A percentile compares a stretch with the other conserved stretches of the same genome.
These are phyloP conservation scores for Diaprepes abbreviatus DNA, from an alignment of 2,888 invertebrate genomes.

Conservation along the genomic window DNA sequence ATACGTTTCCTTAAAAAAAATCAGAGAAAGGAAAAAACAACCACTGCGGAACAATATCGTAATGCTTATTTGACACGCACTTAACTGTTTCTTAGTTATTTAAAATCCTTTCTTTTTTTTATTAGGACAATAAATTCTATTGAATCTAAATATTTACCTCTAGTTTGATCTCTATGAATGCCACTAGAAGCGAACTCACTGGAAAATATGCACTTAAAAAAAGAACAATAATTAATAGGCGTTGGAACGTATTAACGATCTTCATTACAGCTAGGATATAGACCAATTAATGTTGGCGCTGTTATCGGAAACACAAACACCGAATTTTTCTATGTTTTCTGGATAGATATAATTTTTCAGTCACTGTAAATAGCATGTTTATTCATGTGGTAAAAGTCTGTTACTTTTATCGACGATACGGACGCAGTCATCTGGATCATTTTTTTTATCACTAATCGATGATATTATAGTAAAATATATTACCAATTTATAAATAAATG, in stretches of 20 bases:
- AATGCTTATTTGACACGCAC: too few relatives aligned
- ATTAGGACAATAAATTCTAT: too few relatives aligned
- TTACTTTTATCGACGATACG: not conserved
- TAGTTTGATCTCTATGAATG: constrained; percentile 18
- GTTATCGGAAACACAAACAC: not conserved
- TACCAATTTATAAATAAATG: too few relatives aligned
- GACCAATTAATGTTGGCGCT: not conserved
- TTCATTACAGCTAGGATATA: constrained; percentile 7
- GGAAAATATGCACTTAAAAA: constrained; percentile 10
- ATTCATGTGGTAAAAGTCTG: constrained; percentile 3
- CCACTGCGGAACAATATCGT: too few relatives aligned
- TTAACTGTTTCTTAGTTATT: too few relatives aligned
- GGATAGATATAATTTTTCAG: not conserved
- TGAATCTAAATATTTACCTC: constrained; percentile 18
- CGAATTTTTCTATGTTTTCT: not conserved
- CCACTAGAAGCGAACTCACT: constrained; percentile 15
- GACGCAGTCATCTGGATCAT: not conserved
- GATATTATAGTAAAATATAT: too few relatives aligned
- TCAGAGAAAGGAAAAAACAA: too few relatives aligned
- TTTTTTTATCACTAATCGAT: constrained; percentile 5
- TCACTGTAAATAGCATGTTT: not conserved
- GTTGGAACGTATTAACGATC: not conserved
- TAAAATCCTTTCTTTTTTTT: too few relatives aligned
- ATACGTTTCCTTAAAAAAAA: too few relatives aligned
- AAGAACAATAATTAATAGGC: constrained; percentile 1